These are phyloP conservation scores for Xylocampa areola DNA, from an alignment of 2,888 invertebrate genomes.

Conservation along the genomic window DNA sequence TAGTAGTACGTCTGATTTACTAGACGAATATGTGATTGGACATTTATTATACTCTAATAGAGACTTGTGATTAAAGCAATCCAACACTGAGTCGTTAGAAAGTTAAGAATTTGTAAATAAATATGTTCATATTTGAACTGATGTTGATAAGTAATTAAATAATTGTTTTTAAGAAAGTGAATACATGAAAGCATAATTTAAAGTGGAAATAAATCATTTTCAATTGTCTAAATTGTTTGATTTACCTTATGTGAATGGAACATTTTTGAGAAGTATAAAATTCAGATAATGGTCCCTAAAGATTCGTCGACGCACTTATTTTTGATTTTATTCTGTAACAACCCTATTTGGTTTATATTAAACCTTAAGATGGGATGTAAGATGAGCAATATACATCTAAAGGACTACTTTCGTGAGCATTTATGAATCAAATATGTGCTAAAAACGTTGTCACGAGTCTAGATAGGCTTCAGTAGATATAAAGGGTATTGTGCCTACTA, in stretches of 20 bases:
- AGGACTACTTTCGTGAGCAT: too few species aligned
- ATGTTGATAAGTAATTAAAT: slow-evolving; percentile 75
- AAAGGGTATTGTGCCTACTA: too few species aligned
- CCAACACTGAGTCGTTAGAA: slow-evolving; percentile 57
- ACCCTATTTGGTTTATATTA: too few species aligned
- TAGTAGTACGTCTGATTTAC: slow-evolving; percentile 54
- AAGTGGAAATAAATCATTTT: slow-evolving; percentile 86
- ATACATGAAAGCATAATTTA: slow-evolving; percentile 80
- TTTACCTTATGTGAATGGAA: background rate
- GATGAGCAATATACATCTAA: too few species aligned
- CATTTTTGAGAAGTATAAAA: background rate
- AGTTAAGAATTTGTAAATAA: slow-evolving; percentile 71
- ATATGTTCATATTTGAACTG: slow-evolving; percentile 77
- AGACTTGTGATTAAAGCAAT: slow-evolving; percentile 35
- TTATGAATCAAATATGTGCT: too few species aligned
- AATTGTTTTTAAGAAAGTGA: slow-evolving; percentile 78
- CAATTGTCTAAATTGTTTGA: slow-evolving; percentile 59
- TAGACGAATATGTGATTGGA: slow-evolving; percentile 58
- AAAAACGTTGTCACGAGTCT: too few species aligned
- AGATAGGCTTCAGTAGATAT: too few species aligned
- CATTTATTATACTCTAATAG: slow-evolving; percentile 49
- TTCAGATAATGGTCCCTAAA: background rate
- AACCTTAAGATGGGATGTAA: too few species aligned
- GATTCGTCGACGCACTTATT: background rate
- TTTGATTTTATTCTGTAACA: background rate